Evolutionary conservation across 2,888 invertebrate genomes (phyloP).

Genomic region (Agrochola litura): DNA sequence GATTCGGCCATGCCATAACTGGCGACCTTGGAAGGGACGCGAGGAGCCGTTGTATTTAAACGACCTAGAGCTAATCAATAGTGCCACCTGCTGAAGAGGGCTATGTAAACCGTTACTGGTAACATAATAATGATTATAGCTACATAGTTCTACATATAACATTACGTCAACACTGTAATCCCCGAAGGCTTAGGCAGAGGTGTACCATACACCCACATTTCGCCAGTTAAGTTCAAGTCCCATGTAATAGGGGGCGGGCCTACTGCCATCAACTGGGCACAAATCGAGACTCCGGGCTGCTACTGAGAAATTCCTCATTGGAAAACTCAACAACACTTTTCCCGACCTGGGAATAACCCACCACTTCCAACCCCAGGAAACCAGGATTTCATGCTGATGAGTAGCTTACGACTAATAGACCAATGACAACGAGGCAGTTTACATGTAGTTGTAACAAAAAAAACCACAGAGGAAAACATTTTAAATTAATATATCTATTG

Average conservation of each 20-base stretch:
- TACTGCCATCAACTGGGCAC: background rate
- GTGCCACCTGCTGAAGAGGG: background rate
- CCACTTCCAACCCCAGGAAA: background rate
- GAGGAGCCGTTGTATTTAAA: conserved; percentile 13
- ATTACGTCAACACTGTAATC: background rate
- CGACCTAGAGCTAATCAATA: conserved; percentile 30
- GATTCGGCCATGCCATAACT: conserved; percentile 6
- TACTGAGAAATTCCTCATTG: background rate
- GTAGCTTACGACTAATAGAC: background rate
- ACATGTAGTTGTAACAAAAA: background rate
- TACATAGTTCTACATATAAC: background rate
- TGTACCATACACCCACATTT: background rate
- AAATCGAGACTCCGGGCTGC: background rate
- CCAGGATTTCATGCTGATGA: background rate
- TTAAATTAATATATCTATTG: background rate
- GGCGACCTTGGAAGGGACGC: conserved; percentile 16
- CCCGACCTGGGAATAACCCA: background rate
- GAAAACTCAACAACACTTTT: background rate
- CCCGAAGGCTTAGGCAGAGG: background rate
- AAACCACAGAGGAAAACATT: conserved; percentile 18
- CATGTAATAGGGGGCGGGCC: background rate
- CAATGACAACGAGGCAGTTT: background rate
- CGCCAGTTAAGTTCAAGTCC: background rate
- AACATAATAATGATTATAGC: conserved; percentile 6
- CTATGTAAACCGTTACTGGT: conserved; percentile 1